Base-by-base conservation (phyloP, 2,888 invertebrate species). In the Agapetus fuscipes region DNA sequence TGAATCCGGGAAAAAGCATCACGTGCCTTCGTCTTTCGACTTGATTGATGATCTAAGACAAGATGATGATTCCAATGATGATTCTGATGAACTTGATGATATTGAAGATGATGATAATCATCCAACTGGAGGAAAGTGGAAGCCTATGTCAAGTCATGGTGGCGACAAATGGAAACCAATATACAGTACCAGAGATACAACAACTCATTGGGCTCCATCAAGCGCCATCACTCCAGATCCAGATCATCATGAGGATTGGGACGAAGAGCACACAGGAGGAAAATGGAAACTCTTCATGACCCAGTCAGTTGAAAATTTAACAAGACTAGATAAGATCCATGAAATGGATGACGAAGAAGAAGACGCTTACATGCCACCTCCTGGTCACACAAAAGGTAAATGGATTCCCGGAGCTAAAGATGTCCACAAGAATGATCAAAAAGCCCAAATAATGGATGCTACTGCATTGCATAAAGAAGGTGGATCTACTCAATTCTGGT, bases 81-180 rank as follows among this genome's bases (percentile, higher is more conserved):
- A 58, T 2, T 74, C 74, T 3, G 77, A 76, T 1, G 78, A 76
- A 29, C 66, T 69, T 1, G 74, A 72, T 31, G 71, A 74, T 2
- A 74, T 75, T 16, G 60, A 63, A 1, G 76, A 75, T 1, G 74
- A 75, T 3, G 70, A 54, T 3, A 52, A 53, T 29, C 55, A 55
- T 9, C 52, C 53, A 10, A 56, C 54, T 20, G 63, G 62, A n/a
- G 60, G 61, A 34, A 56, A 58, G 26, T 58, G 70, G 34, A 62
- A 63, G 16, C 74, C 76, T 5, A 72, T 74, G 2, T 59, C 63
- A 25, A 62, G 67, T 11, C 72, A 76, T 43, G 78, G 77, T 3
- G 81, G 76, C 0, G 80, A 77, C 2, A 85, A 86, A 57, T 86
- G 86, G 86, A 81, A 79, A 52, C 84, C 84, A 1, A 76, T 53